Evolutionary conservation across 2,113 vertebrate genomes (phyloP).

Genomic region (Phocoena sinus): DNA sequence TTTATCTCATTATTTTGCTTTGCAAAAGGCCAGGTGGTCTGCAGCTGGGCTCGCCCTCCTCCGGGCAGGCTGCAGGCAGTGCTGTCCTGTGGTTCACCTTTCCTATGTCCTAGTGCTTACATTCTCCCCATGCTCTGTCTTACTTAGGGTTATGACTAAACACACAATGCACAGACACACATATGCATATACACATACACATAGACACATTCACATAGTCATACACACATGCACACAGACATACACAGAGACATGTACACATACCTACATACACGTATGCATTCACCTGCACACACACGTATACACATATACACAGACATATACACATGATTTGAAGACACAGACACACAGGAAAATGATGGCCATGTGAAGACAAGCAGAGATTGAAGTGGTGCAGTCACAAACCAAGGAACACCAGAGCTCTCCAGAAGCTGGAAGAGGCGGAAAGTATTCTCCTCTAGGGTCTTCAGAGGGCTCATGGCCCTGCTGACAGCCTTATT

Average conservation of each 20-base stretch:
- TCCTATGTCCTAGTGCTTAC: background rate
- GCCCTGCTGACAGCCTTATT: background rate
- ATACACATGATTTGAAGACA: background rate
- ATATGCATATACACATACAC: background rate
- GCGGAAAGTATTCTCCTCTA: rapidly evolving
- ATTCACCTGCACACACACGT: rapidly evolving
- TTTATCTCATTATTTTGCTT: background rate
- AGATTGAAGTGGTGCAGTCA: background rate
- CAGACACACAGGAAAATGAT: too few species aligned
- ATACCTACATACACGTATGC: background rate
- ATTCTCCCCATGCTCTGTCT: too few species aligned
- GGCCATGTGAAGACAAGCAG: background rate
- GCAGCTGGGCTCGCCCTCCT: background rate
- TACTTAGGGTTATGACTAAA: background rate
- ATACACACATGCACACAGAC: background rate
- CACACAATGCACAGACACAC: background rate
- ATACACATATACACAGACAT: background rate
- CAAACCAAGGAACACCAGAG: rapidly evolving
- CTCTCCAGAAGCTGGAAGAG: too few species aligned
- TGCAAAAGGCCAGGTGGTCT: background rate
- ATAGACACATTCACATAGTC: background rate
- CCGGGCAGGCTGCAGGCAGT: too few species aligned
- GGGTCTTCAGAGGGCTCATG: rapidly evolving
- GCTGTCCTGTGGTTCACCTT: rapidly evolving
- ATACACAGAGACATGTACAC: background rate